Percentiles rank a stretch among this genome's conserved stretches.
These are phyloP conservation scores for Neuroscelio doddi DNA, from an alignment of 2,888 invertebrate genomes.

Conservation along the genomic window DNA sequence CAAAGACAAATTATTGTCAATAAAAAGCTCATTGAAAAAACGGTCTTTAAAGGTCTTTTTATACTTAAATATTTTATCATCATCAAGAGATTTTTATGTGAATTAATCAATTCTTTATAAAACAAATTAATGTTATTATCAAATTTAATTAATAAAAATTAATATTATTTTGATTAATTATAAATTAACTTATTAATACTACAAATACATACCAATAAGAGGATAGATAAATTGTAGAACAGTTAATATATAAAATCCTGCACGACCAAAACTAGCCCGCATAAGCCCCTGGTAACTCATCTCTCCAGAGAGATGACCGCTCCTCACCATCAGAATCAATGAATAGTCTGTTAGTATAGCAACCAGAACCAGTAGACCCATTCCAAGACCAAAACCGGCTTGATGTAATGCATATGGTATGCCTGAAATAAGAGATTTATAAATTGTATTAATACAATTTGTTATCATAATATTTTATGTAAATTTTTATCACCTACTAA, in stretches of 20 bases:
- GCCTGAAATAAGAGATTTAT: conserved; percentile 68
- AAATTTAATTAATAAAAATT: no score
- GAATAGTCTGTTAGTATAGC: conserved; percentile 88
- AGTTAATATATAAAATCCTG: conserved; percentile 84
- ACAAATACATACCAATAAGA: conserved; percentile 79
- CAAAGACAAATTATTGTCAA: no score
- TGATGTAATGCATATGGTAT: conserved; percentile 88
- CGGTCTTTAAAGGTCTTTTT: no score
- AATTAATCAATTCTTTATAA: no score
- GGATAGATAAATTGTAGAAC: conserved; percentile 87
- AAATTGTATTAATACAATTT: neutral
- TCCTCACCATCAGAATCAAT: conserved; percentile 83
- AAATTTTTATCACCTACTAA: no score
- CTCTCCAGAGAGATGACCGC: conserved; percentile 83
- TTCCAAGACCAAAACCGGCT: conserved; percentile 85
- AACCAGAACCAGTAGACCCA: conserved; percentile 80
- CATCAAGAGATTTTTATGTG: conserved; percentile 1
- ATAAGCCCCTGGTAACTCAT: conserved; percentile 87
- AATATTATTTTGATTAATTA: no score
- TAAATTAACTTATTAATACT: no score
- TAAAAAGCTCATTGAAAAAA: no score
- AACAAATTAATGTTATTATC: no score
- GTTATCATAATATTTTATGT: neutral
- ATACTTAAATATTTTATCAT: no score
- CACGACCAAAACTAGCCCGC: conserved; percentile 85